phyloP scores from a whole-genome alignment of 2,888 invertebrate species.

The Morinoia aosen region DNA sequence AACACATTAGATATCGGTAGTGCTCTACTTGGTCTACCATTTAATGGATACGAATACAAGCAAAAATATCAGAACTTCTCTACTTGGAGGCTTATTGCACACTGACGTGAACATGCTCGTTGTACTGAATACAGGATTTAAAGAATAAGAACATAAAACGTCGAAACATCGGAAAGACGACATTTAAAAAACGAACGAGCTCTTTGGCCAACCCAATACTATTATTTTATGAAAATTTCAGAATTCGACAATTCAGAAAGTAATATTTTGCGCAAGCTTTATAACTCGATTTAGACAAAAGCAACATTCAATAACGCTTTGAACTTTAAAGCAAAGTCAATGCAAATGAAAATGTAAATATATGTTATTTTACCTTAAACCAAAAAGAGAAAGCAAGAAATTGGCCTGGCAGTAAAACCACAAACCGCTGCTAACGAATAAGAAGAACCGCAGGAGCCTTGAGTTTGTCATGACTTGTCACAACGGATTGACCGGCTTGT shows the following conservation, averaged over 20 bases:
- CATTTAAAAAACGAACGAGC: no score
- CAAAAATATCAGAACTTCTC: no score
- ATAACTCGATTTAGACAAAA: neutral
- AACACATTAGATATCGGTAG: no score
- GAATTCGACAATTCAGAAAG: neutral
- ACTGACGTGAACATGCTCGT: no score
- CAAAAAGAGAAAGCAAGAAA: neutral
- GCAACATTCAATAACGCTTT: neutral
- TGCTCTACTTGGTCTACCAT: no score
- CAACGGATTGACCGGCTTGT: neutral
- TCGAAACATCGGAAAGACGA: no score
- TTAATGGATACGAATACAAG: no score
- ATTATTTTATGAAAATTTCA: neutral
- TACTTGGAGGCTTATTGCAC: no score
- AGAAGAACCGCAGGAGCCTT: neutral
- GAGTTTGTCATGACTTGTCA: neutral
- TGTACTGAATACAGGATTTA: no score
- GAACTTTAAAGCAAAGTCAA: neutral
- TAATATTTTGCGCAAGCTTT: neutral
- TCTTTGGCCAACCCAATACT: neutral
- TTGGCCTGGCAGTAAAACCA: neutral
- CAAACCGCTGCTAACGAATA: slow-evolving; percentile 10
- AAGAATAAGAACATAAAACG: no score
- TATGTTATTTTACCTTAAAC: neutral
- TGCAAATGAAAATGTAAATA: neutral